Base-by-base conservation (phyloP, 64 coral and sea anemone species). In the Pachyseris speciosa region DNA sequence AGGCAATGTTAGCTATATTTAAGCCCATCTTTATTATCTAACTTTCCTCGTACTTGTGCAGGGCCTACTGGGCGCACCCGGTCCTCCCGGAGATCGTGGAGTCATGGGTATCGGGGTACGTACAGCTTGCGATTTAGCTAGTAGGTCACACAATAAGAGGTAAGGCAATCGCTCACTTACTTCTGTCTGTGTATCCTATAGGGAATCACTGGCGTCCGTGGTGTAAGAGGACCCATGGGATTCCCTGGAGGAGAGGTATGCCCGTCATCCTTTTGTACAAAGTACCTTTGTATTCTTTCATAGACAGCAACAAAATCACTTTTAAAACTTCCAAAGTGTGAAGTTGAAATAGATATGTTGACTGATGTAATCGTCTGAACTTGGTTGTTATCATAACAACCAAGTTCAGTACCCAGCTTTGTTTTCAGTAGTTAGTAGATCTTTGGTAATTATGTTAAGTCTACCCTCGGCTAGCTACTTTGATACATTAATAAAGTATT, bases 51-150 rank as follows among this genome's bases (percentile, higher is more conserved):
- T 41, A 22, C 20, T 22, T 27, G 16, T 78, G 41, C 86, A 89
- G 86, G 86, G 86, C 20, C 43, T 78, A 36, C 20, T 40, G 34
- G 86, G 86, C n/a, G 86, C 86, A 2, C 72, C 55, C 40, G 86
- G 86, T 61, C 19, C 72, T 30, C 72, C 28, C 48, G 86, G 86
- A 39, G 86, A 89, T 67, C 7, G 51, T 50, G 86, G 86, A 19
- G 25, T 65, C 39, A 49, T 89, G 52, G 86, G 86, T 36, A 12
- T 64, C 39, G 55, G 74, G 72, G 86, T 89, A 77, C 15, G 37
- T 77, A 48, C 20, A 67, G 57, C 0, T 24, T 44, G 19, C 7
- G 5, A 16, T 34, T 58, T 51, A 38, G 30, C 31, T 68, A 30
- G 8, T 37, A 10, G 1, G 17, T 39, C 16, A 40, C 40, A 20